Conservation (phyloP, 2,113 vertebrate genomes). For the Ctenomys sociabilis region DNA sequence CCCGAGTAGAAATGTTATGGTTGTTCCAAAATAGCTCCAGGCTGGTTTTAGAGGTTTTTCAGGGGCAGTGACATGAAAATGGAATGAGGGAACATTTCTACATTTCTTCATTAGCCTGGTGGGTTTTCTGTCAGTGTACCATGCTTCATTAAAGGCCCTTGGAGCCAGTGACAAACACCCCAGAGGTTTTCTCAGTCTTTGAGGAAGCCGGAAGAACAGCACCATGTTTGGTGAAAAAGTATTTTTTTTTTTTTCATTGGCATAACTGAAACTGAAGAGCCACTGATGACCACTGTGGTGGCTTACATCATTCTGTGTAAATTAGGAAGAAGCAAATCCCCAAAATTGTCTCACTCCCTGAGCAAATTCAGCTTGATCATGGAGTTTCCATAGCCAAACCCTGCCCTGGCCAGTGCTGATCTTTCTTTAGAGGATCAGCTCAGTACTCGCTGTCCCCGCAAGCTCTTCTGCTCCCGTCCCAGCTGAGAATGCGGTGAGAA, state of each 20-base stretch:
- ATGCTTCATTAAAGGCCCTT: not conserved
- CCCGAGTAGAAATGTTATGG: not conserved
- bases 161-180: not conserved
- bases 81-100: not conserved
- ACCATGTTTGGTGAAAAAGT: not conserved
- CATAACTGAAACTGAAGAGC: not conserved
- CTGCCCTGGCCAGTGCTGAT: not conserved
- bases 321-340: not conserved
- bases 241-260: not conserved
- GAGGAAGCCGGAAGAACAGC: not conserved
- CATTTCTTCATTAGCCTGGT: not conserved
- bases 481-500: not conserved
- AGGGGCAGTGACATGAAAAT: constrained; percentile 21
- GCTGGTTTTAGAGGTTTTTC: constrained; percentile 42
- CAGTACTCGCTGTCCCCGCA: not conserved
- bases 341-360: not conserved
- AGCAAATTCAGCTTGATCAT: not conserved
- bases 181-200: not conserved
- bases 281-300: too few relatives aligned
- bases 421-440: not conserved
- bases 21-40: constrained; percentile 45
- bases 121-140: not conserved
- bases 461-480: not conserved
- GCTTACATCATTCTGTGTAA: not conserved
- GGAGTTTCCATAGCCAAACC: not conserved